These are phyloP conservation scores for Drosophila pectinifera DNA, from an alignment of 1,140 invertebrate species.

Conservation along the genomic window DNA sequence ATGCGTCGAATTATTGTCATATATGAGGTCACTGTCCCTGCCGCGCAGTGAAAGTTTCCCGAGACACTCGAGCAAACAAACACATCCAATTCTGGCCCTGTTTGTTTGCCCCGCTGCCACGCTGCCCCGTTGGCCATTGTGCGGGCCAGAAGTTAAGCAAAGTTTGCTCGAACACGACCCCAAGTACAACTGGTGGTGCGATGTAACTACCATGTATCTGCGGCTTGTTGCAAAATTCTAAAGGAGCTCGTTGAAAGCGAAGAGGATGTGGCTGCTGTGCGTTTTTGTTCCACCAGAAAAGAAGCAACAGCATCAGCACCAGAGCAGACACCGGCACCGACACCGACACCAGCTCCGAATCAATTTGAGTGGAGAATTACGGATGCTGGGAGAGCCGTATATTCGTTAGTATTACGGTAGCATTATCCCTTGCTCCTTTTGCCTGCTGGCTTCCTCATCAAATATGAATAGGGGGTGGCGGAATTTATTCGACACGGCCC, in stretches of 20 bases:
- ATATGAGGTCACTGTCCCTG: conserved; percentile 78
- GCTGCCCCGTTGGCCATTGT: conserved; percentile 29
- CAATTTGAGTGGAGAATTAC: conserved; percentile 31
- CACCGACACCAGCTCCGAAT: conserved; percentile 18
- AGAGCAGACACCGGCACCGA: too few species aligned
- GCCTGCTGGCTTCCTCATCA: conserved; percentile 44
- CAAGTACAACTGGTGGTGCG: conserved; percentile 47
- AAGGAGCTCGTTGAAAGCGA: conserved; percentile 31
- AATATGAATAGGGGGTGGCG: conserved; percentile 55
- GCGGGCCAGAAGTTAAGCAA: conserved; percentile 64
- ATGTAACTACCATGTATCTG: conserved; percentile 46
- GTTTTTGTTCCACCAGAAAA: conserved; percentile 11
- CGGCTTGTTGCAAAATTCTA: conserved; percentile 56
- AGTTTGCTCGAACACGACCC: conserved; percentile 69
- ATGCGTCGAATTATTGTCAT: conserved; percentile 82
- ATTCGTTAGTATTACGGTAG: conserved; percentile 44
- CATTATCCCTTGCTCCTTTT: conserved; percentile 16
- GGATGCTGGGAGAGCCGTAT: conserved; percentile 27
- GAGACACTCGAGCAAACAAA: conserved; percentile 36
- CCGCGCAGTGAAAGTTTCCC: conserved; percentile 72
- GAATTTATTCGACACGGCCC: conserved; percentile 52
- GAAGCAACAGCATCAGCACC: conserved; percentile 3
- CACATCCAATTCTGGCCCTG: conserved; percentile 51
- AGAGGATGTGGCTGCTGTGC: conserved; percentile 6
- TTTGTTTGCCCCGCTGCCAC: conserved; percentile 46